These are phyloP conservation scores for Cetonia aurata DNA, from an alignment of 2,888 invertebrate species.

Conservation along the genomic window DNA sequence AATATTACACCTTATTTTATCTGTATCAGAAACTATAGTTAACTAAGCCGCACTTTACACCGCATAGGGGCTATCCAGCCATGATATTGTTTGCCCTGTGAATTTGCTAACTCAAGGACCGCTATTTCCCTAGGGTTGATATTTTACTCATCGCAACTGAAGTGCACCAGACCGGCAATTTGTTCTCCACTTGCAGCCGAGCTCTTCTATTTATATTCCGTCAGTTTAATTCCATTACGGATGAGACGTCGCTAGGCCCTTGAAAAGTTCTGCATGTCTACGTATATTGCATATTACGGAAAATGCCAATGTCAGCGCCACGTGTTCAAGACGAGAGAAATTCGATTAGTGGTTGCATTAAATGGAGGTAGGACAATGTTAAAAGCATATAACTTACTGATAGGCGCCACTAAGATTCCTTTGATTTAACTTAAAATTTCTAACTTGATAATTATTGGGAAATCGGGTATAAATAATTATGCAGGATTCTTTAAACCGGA, in stretches of 20 bases:
- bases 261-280: background rate
- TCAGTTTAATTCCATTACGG: conserved; percentile 20
- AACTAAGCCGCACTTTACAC: too few relatives aligned
- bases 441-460: too few relatives aligned
- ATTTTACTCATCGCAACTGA: background rate
- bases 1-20: background rate
- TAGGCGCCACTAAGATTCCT: background rate
- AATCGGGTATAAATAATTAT: too few relatives aligned
- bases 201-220: conserved; percentile 12
- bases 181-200: background rate
- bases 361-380: background rate
- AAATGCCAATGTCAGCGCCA: too few relatives aligned
- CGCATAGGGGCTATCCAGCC: too few relatives aligned
- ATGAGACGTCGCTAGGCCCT: background rate
- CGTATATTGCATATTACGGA: too few relatives aligned
- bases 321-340: conserved; percentile 10
- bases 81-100: background rate
- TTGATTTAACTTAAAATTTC: too few relatives aligned
- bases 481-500: too few relatives aligned
- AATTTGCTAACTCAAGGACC: background rate
- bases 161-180: background rate
- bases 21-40: too few relatives aligned
- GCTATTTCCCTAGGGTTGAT: background rate
- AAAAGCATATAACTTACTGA: background rate
- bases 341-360: conserved; percentile 10